Evolutionary conservation across 2,888 invertebrate genomes (phyloP).

Genomic region (Micoletzkya japonica): DNA sequence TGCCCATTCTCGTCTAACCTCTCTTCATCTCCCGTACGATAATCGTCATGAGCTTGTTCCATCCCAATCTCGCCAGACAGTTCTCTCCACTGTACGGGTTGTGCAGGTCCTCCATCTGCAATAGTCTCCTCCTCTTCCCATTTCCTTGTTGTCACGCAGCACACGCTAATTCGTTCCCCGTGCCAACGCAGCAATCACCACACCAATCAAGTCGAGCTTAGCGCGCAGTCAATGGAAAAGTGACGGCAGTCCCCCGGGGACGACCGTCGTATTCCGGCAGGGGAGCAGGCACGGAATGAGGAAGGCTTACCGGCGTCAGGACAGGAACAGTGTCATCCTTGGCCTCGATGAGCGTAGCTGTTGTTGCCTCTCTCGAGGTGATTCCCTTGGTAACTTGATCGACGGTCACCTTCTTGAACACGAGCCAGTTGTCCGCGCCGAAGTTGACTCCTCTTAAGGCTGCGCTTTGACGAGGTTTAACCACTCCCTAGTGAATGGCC

Average conservation of each 20-base stretch:
- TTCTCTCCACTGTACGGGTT: slow-evolving; percentile 39
- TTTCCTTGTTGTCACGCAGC: too few species aligned
- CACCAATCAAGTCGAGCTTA: too few species aligned
- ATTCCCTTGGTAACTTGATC: slow-evolving; percentile 39
- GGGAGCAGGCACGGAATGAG: background rate
- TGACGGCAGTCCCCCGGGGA: too few species aligned
- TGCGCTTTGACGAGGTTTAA: too few species aligned
- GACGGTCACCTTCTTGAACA: slow-evolving; percentile 56
- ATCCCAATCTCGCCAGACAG: slow-evolving; percentile 49
- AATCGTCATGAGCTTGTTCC: slow-evolving; percentile 58
- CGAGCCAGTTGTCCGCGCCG: slow-evolving; percentile 58
- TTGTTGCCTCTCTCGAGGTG: slow-evolving; percentile 2
- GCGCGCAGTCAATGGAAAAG: too few species aligned
- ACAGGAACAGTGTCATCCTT: background rate
- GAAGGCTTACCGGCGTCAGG: slow-evolving; percentile 3
- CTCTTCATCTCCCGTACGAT: slow-evolving; percentile 58
- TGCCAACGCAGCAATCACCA: too few species aligned
- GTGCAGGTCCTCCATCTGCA: slow-evolving; percentile 4
- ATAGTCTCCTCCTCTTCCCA: too few species aligned
- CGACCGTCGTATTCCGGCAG: too few species aligned
- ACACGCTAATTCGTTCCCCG: too few species aligned
- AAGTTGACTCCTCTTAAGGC: slow-evolving; percentile 52
- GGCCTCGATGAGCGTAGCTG: slow-evolving; percentile 4
- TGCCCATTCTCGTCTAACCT: slow-evolving; percentile 27
- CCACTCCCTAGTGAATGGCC: too few species aligned